Percentiles rank a stretch among this genome's conserved stretches.
Evolutionary conservation across 2,888 invertebrate species (phyloP).

Genomic region (Escarpia spicata): DNA sequence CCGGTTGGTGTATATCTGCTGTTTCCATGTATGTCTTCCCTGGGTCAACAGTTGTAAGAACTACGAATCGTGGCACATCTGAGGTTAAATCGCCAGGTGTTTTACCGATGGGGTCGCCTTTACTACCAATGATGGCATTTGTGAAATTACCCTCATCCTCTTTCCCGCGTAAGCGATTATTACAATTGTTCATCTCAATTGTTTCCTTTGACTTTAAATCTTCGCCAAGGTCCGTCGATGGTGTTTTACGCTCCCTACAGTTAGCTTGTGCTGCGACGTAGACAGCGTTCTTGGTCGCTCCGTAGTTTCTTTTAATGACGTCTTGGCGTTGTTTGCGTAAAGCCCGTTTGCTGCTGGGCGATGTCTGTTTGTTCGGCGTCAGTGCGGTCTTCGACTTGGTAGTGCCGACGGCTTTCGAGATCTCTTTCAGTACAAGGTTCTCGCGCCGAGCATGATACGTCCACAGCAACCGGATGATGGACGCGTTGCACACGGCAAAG

Average conservation of each 20-base stretch:
- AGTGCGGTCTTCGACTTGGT: neutral
- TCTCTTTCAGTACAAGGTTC: constrained; percentile 25
- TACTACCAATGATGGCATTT: neutral
- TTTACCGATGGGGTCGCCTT: neutral
- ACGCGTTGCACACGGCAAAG: constrained; percentile 37
- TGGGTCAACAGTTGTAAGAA: neutral
- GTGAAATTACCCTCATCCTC: neutral
- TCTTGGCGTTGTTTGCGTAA: neutral
- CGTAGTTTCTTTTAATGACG: neutral
- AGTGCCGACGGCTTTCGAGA: constrained; percentile 31
- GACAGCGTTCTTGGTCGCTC: neutral
- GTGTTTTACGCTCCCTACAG: neutral
- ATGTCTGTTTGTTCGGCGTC: neutral
- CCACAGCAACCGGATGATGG: constrained; percentile 36
- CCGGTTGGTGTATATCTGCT: neutral
- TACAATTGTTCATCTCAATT: neutral
- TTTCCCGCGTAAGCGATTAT: neutral
- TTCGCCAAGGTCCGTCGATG: neutral
- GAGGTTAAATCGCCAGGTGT: neutral
- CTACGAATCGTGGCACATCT: neutral
- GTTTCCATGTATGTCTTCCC: neutral
- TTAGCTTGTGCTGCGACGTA: neutral
- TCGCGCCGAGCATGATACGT: constrained; percentile 33
- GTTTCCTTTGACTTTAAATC: neutral
- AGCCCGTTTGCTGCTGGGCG: neutral